Percentiles rank a stretch among this genome's conserved stretches.
phyloP scores from a whole-genome alignment of 2,797 vertebrate genomes.

The Smutsia gigantea region DNA sequence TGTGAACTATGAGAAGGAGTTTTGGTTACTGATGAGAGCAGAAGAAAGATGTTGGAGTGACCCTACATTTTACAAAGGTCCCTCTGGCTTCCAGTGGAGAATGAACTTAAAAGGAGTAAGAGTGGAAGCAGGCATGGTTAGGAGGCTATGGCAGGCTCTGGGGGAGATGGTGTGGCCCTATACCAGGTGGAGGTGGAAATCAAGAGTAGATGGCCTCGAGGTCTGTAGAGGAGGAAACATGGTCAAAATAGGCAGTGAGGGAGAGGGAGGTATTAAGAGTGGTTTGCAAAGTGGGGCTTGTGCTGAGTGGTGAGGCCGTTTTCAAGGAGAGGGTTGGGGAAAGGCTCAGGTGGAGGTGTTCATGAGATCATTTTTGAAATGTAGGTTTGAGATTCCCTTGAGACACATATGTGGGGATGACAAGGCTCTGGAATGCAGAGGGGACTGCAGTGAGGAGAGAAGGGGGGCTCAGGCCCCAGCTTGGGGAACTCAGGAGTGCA shows the following conservation, averaged over 20 bases:
- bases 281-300: neutral
- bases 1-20: neutral
- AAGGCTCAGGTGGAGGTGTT: neutral
- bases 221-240: neutral
- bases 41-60: neutral
- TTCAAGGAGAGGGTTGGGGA: neutral
- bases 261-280: neutral
- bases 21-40: neutral
- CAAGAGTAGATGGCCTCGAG: neutral
- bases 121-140: neutral
- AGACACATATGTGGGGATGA: accelerated
- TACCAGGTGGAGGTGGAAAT: neutral
- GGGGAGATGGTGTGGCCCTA: neutral
- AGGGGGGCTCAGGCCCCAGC: neutral
- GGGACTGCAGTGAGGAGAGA: neutral
- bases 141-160: neutral
- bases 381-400: neutral
- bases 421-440: neutral
- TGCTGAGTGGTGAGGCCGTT: neutral
- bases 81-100: neutral
- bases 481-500: neutral
- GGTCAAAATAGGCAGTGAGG: accelerated
- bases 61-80: neutral
- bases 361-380: neutral
- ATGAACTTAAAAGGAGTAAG: neutral